Evolutionary conservation across 2,113 vertebrate genomes (phyloP).

Genomic region (Mystacornis crossleyi): DNA sequence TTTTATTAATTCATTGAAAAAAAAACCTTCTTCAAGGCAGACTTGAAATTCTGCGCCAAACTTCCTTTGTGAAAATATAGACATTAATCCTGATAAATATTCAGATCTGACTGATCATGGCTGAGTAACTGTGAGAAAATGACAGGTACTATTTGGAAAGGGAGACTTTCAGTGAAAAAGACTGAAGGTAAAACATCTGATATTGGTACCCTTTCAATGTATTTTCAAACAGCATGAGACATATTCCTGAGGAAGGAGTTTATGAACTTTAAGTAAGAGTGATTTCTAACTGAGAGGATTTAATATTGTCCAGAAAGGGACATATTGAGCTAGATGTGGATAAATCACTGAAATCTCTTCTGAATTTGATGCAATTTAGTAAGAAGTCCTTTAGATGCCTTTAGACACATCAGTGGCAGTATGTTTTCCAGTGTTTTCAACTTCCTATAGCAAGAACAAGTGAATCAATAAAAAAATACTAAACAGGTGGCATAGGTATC

Average conservation of each 20-base stretch:
- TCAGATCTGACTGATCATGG: background rate
- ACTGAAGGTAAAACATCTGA: background rate
- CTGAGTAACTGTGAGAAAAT: background rate
- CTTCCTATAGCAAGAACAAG: background rate
- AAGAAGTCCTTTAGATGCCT: background rate
- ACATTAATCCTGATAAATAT: background rate
- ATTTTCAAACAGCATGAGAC: background rate
- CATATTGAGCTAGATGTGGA: background rate
- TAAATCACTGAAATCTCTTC: background rate
- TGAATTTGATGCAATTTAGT: background rate
- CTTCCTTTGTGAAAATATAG: background rate
- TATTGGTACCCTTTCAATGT: background rate
- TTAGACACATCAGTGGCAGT: background rate
- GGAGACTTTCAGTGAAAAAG: background rate
- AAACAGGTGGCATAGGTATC: background rate
- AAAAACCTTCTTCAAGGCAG: background rate
- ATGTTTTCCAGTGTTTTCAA: background rate
- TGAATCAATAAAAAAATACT: background rate
- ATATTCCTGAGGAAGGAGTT: background rate
- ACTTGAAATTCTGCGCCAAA: background rate
- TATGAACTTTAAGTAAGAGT: background rate
- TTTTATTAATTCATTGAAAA: background rate
- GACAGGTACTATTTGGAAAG: background rate
- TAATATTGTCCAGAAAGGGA: background rate
- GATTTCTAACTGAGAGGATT: background rate